A percentile compares a stretch with the other conserved stretches of the same genome.
Conservation (phyloP, 2,113 vertebrate species). For the Capreolus pygargus region DNA sequence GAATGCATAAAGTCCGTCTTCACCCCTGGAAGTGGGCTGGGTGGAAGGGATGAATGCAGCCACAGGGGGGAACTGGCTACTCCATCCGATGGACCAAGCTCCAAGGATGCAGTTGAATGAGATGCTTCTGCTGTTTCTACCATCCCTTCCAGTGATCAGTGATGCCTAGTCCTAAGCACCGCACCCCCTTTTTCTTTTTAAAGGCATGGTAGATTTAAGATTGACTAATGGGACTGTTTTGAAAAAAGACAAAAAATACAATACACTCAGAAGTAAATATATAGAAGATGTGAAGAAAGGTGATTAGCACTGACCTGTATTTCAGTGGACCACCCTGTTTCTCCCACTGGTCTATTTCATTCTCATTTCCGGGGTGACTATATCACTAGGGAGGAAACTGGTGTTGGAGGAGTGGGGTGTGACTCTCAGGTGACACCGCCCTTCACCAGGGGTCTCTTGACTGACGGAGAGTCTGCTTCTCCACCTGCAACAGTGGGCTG, state of each 20-base stretch:
- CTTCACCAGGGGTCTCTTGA: not conserved
- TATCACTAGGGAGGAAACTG: not conserved
- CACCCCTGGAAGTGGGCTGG: not conserved
- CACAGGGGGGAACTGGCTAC: not conserved
- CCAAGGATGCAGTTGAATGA: not conserved
- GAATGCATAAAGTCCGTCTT: not conserved
- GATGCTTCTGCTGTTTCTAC: not conserved
- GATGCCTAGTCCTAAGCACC: not conserved
- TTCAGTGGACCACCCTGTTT: not conserved
- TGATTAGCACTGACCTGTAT: not conserved
- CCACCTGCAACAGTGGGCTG: not conserved
- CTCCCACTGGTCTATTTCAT: not conserved
- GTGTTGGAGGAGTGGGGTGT: not conserved
- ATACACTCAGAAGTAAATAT: not conserved
- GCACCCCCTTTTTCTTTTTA: not conserved
- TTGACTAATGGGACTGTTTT: not conserved
- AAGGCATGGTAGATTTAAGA: not conserved
- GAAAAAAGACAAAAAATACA: not conserved
- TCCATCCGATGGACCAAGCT: not conserved
- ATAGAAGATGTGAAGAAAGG: not conserved
- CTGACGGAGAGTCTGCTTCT: not conserved
- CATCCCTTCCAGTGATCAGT: not conserved
- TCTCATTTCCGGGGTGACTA: not conserved
- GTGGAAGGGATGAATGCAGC: not conserved
- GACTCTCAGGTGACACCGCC: not conserved